These are phyloP conservation scores for Phasia obesa DNA, from an alignment of 2,888 invertebrate genomes.

Conservation along the genomic window DNA sequence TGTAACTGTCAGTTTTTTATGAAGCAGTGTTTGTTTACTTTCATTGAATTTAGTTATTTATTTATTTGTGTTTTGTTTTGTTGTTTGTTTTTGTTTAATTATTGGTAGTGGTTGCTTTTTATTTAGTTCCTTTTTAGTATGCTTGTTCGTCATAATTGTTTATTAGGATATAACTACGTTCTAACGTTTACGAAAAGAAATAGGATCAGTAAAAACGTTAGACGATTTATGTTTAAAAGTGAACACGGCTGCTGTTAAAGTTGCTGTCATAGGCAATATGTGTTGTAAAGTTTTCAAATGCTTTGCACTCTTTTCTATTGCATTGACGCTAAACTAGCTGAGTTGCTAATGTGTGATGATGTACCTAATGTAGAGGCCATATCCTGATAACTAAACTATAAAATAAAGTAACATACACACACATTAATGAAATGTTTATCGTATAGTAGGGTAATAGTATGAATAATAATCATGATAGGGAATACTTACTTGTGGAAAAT, in stretches of 20 bases:
- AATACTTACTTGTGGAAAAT: slow-evolving; percentile 84
- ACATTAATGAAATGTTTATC: not conserved
- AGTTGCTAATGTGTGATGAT: slow-evolving; percentile 86
- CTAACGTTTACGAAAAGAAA: slow-evolving; percentile 57
- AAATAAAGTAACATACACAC: slow-evolving; percentile 8
- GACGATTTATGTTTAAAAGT: slow-evolving; percentile 54
- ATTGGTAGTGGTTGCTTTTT: slow-evolving; percentile 73
- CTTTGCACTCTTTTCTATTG: slow-evolving; percentile 79
- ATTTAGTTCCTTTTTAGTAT: slow-evolving; percentile 66
- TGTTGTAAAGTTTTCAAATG: slow-evolving; percentile 66
- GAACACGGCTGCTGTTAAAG: slow-evolving; percentile 61
- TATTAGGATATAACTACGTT: slow-evolving; percentile 59
- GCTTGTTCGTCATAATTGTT: slow-evolving; percentile 65
- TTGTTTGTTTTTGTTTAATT: slow-evolving; percentile 24
- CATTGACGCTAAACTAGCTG: slow-evolving; percentile 83
- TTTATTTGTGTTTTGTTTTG: slow-evolving; percentile 31
- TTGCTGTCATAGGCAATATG: slow-evolving; percentile 69
- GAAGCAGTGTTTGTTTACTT: slow-evolving; percentile 66
- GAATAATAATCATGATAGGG: not conserved
- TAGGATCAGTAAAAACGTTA: slow-evolving; percentile 53
- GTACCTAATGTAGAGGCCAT: slow-evolving; percentile 86
- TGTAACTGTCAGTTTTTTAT: slow-evolving; percentile 56
- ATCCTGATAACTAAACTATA: slow-evolving; percentile 92
- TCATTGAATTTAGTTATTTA: slow-evolving; percentile 55
- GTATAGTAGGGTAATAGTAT: not conserved